These are phyloP conservation scores for Drosophila testacea DNA, from an alignment of 2,888 invertebrate genomes.

Conservation along the genomic window DNA sequence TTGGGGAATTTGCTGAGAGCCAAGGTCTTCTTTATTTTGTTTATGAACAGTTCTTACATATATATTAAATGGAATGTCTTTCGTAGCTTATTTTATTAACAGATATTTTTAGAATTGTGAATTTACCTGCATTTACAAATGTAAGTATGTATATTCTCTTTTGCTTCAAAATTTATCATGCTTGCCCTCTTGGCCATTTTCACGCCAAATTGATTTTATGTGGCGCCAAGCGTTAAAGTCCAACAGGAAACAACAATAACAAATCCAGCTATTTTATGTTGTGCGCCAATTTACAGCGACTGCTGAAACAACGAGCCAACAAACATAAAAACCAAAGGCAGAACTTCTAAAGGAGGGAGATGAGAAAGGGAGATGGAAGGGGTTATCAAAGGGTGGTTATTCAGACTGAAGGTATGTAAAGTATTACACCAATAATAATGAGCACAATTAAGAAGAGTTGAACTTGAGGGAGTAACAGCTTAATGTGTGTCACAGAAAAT, in stretches of 20 bases:
- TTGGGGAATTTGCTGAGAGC: too few relatives aligned
- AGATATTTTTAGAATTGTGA: neutral
- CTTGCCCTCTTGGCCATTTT: slow-evolving; percentile 34
- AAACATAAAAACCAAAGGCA: slow-evolving; percentile 73
- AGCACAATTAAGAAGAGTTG: slow-evolving; percentile 61
- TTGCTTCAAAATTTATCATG: slow-evolving; percentile 1
- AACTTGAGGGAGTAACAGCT: slow-evolving; percentile 53
- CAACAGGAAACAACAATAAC: slow-evolving; percentile 43
- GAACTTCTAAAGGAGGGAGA: slow-evolving; percentile 29
- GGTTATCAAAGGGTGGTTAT: slow-evolving; percentile 30
- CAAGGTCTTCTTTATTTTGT: too few relatives aligned
- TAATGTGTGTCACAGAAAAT: slow-evolving; percentile 78
- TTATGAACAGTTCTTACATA: too few relatives aligned
- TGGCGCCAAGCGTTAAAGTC: slow-evolving; percentile 64
- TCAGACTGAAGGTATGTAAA: slow-evolving; percentile 34
- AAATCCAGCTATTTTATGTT: slow-evolving; percentile 54
- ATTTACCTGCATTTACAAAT: too few relatives aligned
- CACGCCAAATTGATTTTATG: slow-evolving; percentile 70
- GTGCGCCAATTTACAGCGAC: slow-evolving; percentile 61
- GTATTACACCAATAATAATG: slow-evolving; percentile 76
- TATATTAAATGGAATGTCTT: too few relatives aligned
- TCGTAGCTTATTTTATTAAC: too few relatives aligned
- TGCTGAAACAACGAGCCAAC: slow-evolving; percentile 38
- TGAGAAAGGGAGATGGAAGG: neutral
- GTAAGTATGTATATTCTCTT: neutral